These are phyloP conservation scores for Euborellia annulipes DNA, from an alignment of 1,140 invertebrate genomes.

Conservation along the genomic window DNA sequence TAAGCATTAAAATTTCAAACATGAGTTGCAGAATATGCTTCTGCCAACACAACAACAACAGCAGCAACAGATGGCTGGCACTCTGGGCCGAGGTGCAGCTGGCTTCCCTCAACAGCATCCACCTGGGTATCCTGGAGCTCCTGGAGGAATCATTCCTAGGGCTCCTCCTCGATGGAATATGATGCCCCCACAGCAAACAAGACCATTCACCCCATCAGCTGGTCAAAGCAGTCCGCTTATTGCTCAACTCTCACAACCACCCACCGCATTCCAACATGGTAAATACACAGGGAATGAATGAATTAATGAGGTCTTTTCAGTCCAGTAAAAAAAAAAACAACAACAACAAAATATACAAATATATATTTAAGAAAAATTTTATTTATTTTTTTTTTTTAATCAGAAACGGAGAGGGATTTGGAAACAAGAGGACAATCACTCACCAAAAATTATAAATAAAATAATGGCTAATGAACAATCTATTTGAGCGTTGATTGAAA, in stretches of 20 bases:
- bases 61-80: conserved; percentile 8
- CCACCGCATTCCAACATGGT: conserved; percentile 29
- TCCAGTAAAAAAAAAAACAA: too few species aligned
- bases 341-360: too few species aligned
- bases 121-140: conserved; percentile 6
- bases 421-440: too few species aligned
- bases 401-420: too few species aligned
- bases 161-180: conserved; percentile 11
- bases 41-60: conserved; percentile 5
- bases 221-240: conserved; percentile 37
- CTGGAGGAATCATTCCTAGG: conserved; percentile 8
- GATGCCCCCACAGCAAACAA: conserved; percentile 11
- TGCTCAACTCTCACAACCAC: conserved; percentile 50
- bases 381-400: too few species aligned
- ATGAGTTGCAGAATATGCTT: not conserved
- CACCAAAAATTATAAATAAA: too few species aligned
- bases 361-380: too few species aligned
- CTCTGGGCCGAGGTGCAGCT: conserved; percentile 5
- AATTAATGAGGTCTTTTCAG: too few species aligned
- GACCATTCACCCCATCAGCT: conserved; percentile 27
- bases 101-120: conserved; percentile 11
- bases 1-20: too few species aligned
- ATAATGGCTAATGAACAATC: too few species aligned
- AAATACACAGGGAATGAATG: too few species aligned
- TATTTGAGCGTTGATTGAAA: too few species aligned